Evolutionary conservation across 1,140 invertebrate species (phyloP).

Genomic region (Drosophila athabasca): DNA sequence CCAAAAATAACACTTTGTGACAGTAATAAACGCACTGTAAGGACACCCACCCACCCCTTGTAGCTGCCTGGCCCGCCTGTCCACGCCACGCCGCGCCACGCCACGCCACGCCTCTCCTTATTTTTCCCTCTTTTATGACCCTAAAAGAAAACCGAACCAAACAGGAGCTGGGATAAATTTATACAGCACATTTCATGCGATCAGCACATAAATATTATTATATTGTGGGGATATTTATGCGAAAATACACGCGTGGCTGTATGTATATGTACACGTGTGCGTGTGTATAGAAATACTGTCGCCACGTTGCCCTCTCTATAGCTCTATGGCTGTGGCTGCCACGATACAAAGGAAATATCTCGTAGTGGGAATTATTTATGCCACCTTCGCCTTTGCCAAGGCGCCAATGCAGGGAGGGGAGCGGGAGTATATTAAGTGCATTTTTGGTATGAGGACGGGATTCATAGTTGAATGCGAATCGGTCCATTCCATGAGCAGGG

Average conservation of each 20-base stretch:
- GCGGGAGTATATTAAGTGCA: too few species aligned
- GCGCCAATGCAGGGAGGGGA: too few species aligned
- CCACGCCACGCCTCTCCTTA: background rate
- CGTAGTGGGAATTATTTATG: too few species aligned
- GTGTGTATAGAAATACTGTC: background rate
- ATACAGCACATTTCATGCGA: conserved; percentile 77
- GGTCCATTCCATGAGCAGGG: too few species aligned
- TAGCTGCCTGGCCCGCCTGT: background rate
- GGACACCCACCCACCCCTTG: conserved; percentile 10
- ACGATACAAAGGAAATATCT: too few species aligned
- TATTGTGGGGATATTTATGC: conserved; percentile 48
- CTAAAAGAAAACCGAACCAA: conserved; percentile 42
- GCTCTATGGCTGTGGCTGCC: too few species aligned
- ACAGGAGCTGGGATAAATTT: conserved; percentile 67
- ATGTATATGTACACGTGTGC: conserved; percentile 16
- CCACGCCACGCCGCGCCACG: background rate
- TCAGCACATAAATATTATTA: conserved; percentile 81
- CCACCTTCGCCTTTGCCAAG: too few species aligned
- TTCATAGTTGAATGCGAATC: too few species aligned
- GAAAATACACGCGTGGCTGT: conserved; percentile 37
- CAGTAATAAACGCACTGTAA: conserved; percentile 67
- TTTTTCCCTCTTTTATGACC: conserved; percentile 28
- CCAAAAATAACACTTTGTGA: conserved; percentile 59
- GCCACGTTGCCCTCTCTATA: background rate
- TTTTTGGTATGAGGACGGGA: too few species aligned